Base-by-base conservation (phyloP, 2,797 vertebrate genomes). In the Darevskia nairensis region DNA sequence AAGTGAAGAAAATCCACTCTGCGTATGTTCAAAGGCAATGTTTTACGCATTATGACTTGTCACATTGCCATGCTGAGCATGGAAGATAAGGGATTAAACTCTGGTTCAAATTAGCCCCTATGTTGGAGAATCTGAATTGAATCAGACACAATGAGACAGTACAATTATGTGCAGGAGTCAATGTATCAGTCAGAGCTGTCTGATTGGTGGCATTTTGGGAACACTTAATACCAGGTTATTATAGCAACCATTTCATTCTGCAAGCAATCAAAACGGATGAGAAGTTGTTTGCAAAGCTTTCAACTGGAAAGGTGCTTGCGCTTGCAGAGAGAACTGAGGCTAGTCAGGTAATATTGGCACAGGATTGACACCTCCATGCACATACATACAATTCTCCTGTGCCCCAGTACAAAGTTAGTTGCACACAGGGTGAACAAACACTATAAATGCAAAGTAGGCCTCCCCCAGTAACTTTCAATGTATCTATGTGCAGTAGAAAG, bases 161-260 rank as follows among this genome's bases (percentile, higher is more conserved):
- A 55, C 74, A 79, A 17, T 78, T 84, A 83, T 87, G 32, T 27
- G 27, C n/a, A 55, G 50, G 66, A 83, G 46, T n/a, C 71, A 91
- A 78, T 87, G 84, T 89, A 50, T 80, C 87, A 84, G 68, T 27
- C 88, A 92, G 66, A 85, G 74, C 86, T 94, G 85, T 94, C 93
- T 92, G 91, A 86, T 91, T 89, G 69, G 1, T 83, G 85, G 50
- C 89, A 93, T 86, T 68, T 88, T 89, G 88, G 81, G 94, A 94
- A 95, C 95, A 94, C 90, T 92, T 95, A 96, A 95, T 95, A 90
- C 95, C 94, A 93, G 88, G 94, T 94, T 95, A 95, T 93, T 94
- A 91, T 95, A 95, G 90, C 86, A 93, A 91, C 85, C 89, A 94
- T 95, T 79, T 86, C 89, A 93, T 91, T 92, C 88, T 89, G 89